These are phyloP conservation scores for Wasmannia auropunctata DNA, from an alignment of 1,140 invertebrate genomes.

Conservation along the genomic window DNA sequence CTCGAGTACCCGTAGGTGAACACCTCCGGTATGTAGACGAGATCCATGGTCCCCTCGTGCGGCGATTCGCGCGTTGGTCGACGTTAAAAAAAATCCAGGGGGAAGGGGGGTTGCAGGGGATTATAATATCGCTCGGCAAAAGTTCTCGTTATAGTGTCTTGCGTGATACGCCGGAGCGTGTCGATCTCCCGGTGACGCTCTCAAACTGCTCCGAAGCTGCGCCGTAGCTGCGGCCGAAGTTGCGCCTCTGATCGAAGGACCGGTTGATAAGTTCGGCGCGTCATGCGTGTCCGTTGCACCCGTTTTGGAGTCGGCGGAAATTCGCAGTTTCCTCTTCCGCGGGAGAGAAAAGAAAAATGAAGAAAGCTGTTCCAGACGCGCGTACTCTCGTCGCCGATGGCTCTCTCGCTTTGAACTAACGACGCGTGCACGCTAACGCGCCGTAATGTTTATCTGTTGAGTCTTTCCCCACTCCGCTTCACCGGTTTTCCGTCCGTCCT, in stretches of 20 bases:
- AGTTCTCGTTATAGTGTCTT: not conserved
- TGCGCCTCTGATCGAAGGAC: no score
- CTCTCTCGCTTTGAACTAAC: conserved; percentile 71
- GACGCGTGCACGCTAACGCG: conserved; percentile 57
- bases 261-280: not conserved
- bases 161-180: not conserved
- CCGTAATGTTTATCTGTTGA: conserved; percentile 74
- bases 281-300: not conserved
- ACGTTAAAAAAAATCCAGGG: not conserved
- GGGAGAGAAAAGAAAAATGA: not conserved
- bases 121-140: not conserved
- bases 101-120: not conserved
- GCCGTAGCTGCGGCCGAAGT: no score
- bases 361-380: not conserved
- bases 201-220: not conserved
- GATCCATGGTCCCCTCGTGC: conserved; percentile 76
- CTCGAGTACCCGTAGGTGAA: conserved; percentile 84
- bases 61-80: no score
- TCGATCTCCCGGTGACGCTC: not conserved
- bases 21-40: conserved; percentile 81
- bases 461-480: conserved; percentile 48
- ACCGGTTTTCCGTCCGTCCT: conserved; percentile 19
- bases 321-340: conserved; percentile 5
- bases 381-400: not conserved
- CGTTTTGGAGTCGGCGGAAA: not conserved